Evolutionary conservation across 2,113 vertebrate species (phyloP), one percentile per base, ranked within the genome.

Genomic region (Pluvialis apricaria): DNA sequence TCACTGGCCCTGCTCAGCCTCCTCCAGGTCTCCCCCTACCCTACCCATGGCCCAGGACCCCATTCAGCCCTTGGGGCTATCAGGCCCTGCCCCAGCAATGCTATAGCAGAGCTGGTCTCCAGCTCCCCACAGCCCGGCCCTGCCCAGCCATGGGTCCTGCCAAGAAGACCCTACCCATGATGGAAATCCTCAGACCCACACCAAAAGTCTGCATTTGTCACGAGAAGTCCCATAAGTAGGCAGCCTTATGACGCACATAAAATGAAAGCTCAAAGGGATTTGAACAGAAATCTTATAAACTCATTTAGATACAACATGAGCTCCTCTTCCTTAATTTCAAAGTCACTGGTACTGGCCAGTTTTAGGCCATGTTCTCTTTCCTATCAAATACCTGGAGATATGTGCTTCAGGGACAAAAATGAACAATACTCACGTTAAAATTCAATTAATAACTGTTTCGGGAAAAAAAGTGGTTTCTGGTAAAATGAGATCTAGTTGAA

Each of bases 101-200:
- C n/a, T 11, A 18, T 3, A 85, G n/a, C 26, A 85, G 19, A 55
- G 11, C 6, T 2, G 2, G 10, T 29, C 68, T 72, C 44, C 60
- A 71, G 52, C 15, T 76, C 28, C 72, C 10, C 29, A 36, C 54
- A 81, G 21, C 13, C 7, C 4, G 1, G 29, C 9, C 29, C 32
- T 66, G 36, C 22, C 19, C 5, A 0, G 25, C 29, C 0, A 0
- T 14, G 8, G 21, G 45, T 9, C 51, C 24, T 2, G 0, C 11
- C 34, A 65, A n/a, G 54, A 82, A 66, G 54, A 70, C 58, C 15
- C 15, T 38, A 17, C 4, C 36, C 4, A 1, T 16, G 26, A 42
- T 9, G 40, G 57, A 70, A 58, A 62, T 80, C 47, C 28, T 62
- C 57, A 58, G 14, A 47, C 20, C 7, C 19, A 44, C 36, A 57